These are phyloP conservation scores for Poecilia gillii DNA, from an alignment of 2,797 vertebrate species.

Conservation along the genomic window DNA sequence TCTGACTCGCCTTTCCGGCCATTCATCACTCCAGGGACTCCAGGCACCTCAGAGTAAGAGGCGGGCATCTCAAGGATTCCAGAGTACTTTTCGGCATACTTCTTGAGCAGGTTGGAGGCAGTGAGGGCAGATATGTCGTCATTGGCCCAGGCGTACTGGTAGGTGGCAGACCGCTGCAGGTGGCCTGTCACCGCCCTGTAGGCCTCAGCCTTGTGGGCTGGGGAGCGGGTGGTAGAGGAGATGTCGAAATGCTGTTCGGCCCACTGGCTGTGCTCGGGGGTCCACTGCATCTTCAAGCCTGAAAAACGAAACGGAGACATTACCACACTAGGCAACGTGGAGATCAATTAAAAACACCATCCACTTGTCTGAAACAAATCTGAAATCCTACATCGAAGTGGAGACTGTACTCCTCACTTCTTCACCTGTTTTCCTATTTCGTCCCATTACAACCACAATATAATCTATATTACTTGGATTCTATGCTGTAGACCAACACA, in stretches of 20 bases:
- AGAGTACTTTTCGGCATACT: conserved; percentile 98
- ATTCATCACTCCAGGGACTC: conserved; percentile 85
- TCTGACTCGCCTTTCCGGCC: conserved; percentile 93
- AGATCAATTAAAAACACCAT: conserved; percentile 34
- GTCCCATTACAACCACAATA: not conserved
- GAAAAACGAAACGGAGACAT: conserved; percentile 30
- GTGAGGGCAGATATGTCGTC: conserved; percentile 98
- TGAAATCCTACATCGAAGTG: conserved; percentile 37
- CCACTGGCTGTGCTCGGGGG: conserved; percentile 99
- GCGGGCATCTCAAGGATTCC: conserved; percentile 93
- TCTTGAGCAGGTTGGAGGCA: conserved; percentile 96
- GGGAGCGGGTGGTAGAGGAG: conserved; percentile 96
- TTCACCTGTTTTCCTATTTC: not conserved
- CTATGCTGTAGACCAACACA: not conserved
- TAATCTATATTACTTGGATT: not conserved
- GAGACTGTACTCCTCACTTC: not conserved
- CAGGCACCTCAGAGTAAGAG: conserved; percentile 82
- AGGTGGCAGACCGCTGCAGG: conserved; percentile 78
- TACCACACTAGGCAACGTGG: conserved; percentile 12
- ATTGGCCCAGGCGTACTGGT: conserved; percentile 98
- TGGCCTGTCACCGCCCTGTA: conserved; percentile 85
- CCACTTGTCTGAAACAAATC: conserved; percentile 31
- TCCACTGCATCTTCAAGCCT: conserved; percentile 99
- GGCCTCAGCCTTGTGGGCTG: conserved; percentile 96
- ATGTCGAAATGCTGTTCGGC: conserved; percentile 99